Percentiles rank a stretch among this genome's conserved stretches.
These are phyloP conservation scores for Rhynchonycteris naso DNA, from an alignment of 2,797 vertebrate species.

Conservation along the genomic window DNA sequence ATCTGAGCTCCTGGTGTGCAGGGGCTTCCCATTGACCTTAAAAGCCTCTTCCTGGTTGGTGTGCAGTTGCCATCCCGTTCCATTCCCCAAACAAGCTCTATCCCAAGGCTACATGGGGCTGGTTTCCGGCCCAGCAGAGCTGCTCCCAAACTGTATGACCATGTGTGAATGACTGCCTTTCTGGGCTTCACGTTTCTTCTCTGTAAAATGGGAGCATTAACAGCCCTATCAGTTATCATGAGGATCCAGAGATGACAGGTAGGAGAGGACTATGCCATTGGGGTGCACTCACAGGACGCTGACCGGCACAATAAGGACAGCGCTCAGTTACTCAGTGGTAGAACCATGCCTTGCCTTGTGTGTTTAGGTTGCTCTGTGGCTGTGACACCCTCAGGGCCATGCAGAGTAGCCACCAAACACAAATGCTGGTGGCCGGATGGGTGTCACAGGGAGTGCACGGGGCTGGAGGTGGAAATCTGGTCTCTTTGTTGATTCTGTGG, in stretches of 20 bases:
- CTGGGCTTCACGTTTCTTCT: background rate
- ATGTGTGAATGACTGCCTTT: background rate
- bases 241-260: background rate
- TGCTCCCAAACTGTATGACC: background rate
- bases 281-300: background rate
- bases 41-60: background rate
- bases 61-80: background rate
- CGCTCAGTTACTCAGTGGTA: background rate
- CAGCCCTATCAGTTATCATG: background rate
- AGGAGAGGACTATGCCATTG: background rate
- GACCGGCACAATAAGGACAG: background rate
- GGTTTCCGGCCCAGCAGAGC: background rate
- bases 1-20: background rate
- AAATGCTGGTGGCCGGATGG: background rate
- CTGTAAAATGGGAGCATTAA: background rate
- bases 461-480: background rate
- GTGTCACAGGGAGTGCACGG: background rate
- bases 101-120: background rate
- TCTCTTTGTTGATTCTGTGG: background rate
- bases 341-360: background rate
- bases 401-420: background rate
- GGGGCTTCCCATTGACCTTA: background rate
- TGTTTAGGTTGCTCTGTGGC: background rate
- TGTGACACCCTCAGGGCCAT: background rate
- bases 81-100: background rate